Evolutionary conservation across 2,113 vertebrate genomes (phyloP).

Genomic region (Cryptomyrus ogoouensis): DNA sequence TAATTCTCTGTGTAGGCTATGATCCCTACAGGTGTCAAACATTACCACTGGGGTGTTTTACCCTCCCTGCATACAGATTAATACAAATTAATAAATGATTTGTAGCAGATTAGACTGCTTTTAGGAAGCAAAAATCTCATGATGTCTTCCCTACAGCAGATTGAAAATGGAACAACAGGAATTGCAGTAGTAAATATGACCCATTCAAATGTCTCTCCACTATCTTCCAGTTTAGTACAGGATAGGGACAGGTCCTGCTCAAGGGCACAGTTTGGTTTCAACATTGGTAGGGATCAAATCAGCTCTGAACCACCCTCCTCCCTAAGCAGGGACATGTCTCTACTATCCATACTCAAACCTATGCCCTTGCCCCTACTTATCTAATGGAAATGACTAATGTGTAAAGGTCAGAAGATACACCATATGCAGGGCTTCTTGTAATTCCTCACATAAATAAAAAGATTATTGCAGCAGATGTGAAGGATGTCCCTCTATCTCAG

Average conservation of each 20-base stretch:
- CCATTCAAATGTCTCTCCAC: no score
- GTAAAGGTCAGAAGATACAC: neutral
- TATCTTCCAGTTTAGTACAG: no score
- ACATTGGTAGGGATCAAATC: no score
- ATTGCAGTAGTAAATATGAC: no score
- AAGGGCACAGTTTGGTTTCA: no score
- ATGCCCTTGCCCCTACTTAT: neutral
- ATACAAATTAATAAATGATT: neutral
- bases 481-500: neutral
- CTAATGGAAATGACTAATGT: neutral
- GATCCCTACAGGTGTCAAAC: no score
- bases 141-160: neutral
- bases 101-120: neutral
- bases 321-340: neutral
- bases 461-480: neutral
- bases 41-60: no score
- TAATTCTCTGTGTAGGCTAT: no score
- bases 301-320: no score
- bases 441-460: neutral
- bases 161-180: neutral
- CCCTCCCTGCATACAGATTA: neutral
- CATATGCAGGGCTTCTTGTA: neutral
- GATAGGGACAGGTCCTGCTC: no score
- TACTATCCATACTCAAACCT: neutral
- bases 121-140: neutral